phyloP scores from a whole-genome alignment of 2,888 invertebrate genomes.

The Lithophane semibrunnea region DNA sequence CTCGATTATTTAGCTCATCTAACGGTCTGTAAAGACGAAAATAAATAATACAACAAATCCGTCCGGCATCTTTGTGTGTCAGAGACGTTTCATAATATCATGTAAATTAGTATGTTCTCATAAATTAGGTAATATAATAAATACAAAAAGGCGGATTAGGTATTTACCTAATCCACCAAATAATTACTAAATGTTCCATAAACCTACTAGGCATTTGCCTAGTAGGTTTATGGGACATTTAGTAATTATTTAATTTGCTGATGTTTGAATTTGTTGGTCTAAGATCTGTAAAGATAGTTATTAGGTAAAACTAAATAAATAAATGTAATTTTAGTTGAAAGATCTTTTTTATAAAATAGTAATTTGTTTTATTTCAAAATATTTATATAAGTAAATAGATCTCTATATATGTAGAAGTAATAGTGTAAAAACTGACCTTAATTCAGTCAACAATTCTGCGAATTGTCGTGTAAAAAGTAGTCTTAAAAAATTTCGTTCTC shows the following conservation, averaged over 20 bases:
- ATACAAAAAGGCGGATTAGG: neutral
- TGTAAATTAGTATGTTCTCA: neutral
- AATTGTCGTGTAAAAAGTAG: slow-evolving; percentile 24
- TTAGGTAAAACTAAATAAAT: neutral
- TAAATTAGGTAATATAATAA: neutral
- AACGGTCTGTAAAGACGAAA: slow-evolving; percentile 60
- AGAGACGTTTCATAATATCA: neutral
- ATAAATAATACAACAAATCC: slow-evolving; percentile 40
- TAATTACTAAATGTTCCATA: no score
- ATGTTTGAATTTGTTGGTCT: neutral
- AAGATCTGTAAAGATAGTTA: neutral
- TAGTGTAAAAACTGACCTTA: slow-evolving; percentile 28
- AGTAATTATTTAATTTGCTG: neutral
- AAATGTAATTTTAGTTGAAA: neutral
- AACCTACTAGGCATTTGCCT: no score
- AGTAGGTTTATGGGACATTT: neutral
- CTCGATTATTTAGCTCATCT: slow-evolving; percentile 66
- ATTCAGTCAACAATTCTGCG: neutral
- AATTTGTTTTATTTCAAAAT: neutral
- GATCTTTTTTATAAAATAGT: neutral
- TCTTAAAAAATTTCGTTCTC: slow-evolving; percentile 28
- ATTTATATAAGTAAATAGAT: neutral
- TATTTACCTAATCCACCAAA: no score
- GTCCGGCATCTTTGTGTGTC: neutral
- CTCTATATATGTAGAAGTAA: no score